A percentile compares a stretch with the other conserved stretches of the same genome.
Conservation (phyloP, 2,888 invertebrate species). For the Tachina fera region DNA sequence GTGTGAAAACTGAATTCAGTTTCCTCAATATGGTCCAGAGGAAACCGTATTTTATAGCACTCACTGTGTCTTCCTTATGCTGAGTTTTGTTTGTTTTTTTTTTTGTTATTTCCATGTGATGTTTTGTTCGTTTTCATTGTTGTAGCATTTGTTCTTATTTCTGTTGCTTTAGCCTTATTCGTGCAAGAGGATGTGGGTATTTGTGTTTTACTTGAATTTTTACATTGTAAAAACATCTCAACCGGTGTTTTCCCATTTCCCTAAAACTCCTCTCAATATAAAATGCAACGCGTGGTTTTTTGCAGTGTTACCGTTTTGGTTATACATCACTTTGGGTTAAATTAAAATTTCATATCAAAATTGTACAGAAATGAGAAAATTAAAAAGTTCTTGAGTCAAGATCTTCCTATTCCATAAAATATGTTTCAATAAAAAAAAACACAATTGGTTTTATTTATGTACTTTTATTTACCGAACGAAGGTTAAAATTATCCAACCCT, state of each 20-base stretch:
- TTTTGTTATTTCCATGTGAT: constrained; percentile 52
- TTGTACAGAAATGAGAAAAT: too few relatives aligned
- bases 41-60: constrained; percentile 49
- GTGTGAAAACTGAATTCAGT: constrained; percentile 63
- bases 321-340: too few relatives aligned
- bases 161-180: constrained; percentile 18
- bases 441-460: too few relatives aligned
- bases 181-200: constrained; percentile 19
- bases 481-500: too few relatives aligned
- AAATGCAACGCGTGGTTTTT: constrained; percentile 66
- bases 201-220: constrained; percentile 34
- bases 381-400: too few relatives aligned
- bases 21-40: constrained; percentile 63
- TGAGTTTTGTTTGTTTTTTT: constrained; percentile 22
- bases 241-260: constrained; percentile 66
- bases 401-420: too few relatives aligned
- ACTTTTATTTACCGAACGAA: too few relatives aligned
- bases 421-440: too few relatives aligned
- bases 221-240: constrained; percentile 44
- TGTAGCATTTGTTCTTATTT: constrained; percentile 49
- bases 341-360: too few relatives aligned
- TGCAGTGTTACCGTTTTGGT: constrained; percentile 22
- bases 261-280: constrained; percentile 37
- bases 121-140: constrained; percentile 27
- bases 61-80: not conserved